Conservation (phyloP, 2,888 invertebrate species). For the Drosophila diplacantha region DNA sequence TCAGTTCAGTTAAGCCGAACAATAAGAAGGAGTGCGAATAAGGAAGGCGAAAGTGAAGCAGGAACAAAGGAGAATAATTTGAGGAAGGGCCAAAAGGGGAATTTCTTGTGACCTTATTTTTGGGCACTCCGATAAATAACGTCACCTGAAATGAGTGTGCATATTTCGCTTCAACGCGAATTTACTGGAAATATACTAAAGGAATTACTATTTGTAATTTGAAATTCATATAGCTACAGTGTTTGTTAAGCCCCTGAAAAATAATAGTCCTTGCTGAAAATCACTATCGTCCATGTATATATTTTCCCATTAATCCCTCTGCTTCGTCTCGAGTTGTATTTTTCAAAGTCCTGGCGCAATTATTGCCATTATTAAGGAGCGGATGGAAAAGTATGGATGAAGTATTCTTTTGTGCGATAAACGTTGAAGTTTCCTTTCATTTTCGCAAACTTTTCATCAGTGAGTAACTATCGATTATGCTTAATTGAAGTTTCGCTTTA, state of each 20-base stretch:
- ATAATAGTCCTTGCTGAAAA: not conserved
- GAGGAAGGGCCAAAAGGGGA: not conserved
- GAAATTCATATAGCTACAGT: not conserved
- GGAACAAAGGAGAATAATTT: slow-evolving; percentile 6
- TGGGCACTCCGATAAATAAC: slow-evolving; percentile 26
- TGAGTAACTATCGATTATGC: slow-evolving; percentile 41
- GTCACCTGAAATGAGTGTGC: slow-evolving; percentile 7
- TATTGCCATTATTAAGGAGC: slow-evolving; percentile 24
- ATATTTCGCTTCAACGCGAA: not conserved
- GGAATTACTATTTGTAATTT: not conserved
- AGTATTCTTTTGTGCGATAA: slow-evolving; percentile 28
- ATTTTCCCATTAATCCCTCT: not conserved
- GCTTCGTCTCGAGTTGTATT: not conserved
- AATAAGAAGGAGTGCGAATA: slow-evolving; percentile 24
- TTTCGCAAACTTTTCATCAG: slow-evolving; percentile 34
- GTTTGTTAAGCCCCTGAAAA: no score
- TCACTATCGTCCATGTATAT: not conserved
- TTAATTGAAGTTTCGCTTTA: slow-evolving; percentile 29
- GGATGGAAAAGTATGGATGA: slow-evolving; percentile 12
- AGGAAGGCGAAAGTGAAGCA: slow-evolving; percentile 3
- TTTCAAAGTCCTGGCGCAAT: slow-evolving; percentile 15
- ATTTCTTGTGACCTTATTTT: slow-evolving; percentile 19
- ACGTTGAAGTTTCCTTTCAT: slow-evolving; percentile 23
- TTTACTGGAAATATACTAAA: not conserved
- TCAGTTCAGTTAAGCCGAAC: slow-evolving; percentile 53